Conservation (phyloP, 2,113 vertebrate species). For the Rattus norvegicus region GRCr8 NC_086026.1:123769001-123769500, state of each 20-base stretch:
- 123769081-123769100: no score
- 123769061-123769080: neutral
- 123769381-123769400: neutral
- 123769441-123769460: conserved; percentile 47
- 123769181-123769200: neutral
- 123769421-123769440: neutral
- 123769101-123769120: neutral
- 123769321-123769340: neutral
- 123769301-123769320: neutral
- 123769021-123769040: neutral
- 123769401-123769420: neutral
- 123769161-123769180: neutral
- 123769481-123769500: conserved; percentile 14
- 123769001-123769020: neutral
- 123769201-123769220: no score
- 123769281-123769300: neutral
- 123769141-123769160: neutral
- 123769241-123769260: neutral
- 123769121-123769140: neutral
- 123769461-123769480: conserved; percentile 61
- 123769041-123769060: neutral
- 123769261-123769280: no score
- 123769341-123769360: neutral
- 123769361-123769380: neutral
- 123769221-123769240: neutral